Conservation (phyloP, 2,888 invertebrate genomes). For the Mimachlamys varia region DNA sequence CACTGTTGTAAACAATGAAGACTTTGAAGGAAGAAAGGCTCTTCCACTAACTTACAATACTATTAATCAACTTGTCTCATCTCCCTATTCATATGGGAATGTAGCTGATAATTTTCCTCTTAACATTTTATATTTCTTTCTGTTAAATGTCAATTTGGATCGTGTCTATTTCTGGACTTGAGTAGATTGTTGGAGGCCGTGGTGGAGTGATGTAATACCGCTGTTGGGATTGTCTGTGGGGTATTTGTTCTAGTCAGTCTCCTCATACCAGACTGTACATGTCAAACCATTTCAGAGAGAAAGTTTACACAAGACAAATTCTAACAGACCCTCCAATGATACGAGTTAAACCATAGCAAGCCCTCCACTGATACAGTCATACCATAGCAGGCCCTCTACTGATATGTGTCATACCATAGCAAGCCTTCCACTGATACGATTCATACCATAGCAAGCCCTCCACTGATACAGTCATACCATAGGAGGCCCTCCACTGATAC, state of each 20-base stretch:
- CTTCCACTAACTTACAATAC: background rate
- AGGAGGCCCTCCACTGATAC: no score
- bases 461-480: no score
- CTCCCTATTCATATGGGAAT: slow-evolving; percentile 2
- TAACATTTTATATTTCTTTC: slow-evolving; percentile 11
- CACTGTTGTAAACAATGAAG: background rate
- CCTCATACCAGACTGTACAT: background rate
- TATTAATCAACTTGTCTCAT: background rate
- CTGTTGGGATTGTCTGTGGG: background rate
- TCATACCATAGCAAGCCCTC: no score
- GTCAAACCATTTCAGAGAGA: background rate
- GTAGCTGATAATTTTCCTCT: background rate
- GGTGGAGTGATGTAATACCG: background rate
- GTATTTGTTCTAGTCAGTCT: background rate
- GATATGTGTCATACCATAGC: no score
- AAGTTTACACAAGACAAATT: background rate
- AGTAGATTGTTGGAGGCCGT: background rate
- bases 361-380: no score
- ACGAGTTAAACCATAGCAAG: background rate
- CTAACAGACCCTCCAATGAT: background rate
- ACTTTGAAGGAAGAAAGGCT: background rate
- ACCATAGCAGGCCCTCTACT: background rate
- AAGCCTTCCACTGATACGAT: no score
- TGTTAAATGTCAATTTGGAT: slow-evolving; percentile 2
- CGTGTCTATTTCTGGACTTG: background rate